phyloP scores from a whole-genome alignment of 53 echinoderm and acorn worm species.

The Henricia sp. region DNA sequence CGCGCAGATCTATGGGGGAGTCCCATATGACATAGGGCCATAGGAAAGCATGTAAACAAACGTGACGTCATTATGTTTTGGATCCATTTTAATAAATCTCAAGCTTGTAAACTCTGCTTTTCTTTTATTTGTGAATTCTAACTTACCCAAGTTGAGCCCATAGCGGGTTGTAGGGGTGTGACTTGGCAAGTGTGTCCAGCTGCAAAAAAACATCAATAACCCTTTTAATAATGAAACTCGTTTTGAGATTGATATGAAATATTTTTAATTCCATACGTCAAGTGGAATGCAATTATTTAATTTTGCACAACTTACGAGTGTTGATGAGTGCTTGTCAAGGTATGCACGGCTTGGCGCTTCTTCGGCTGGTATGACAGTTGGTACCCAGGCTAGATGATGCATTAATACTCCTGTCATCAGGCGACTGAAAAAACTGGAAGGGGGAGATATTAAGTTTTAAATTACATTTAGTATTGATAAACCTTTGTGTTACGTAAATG shows the following conservation, averaged over 20 bases:
- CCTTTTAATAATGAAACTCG: no score
- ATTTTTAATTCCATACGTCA: no score
- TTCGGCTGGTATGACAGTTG: slow-evolving; percentile 92
- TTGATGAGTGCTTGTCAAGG: slow-evolving; percentile 94
- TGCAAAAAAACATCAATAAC: slow-evolving; percentile 54
- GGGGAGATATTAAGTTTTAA: no score
- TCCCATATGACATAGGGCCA: no score
- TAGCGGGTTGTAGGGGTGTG: slow-evolving; percentile 99
- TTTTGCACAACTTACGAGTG: slow-evolving; percentile 65
- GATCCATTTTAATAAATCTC: neutral
- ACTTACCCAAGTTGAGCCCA: slow-evolving; percentile 99
- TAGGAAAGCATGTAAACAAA: no score
- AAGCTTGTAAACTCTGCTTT: neutral
- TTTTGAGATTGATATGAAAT: no score
- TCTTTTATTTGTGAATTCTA: neutral
- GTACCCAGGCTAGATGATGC: slow-evolving; percentile 98
- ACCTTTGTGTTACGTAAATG: no score
- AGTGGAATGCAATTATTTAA: no score
- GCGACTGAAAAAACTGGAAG: slow-evolving; percentile 88
- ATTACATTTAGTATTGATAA: no score
- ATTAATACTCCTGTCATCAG: slow-evolving; percentile 90
- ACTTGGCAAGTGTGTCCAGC: slow-evolving; percentile 89
- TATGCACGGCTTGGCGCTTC: slow-evolving; percentile 89
- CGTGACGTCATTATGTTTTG: no score
- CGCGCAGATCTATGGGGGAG: no score